phyloP scores from a whole-genome alignment of 2,888 invertebrate genomes.

The Geotrupes spiniger region DNA sequence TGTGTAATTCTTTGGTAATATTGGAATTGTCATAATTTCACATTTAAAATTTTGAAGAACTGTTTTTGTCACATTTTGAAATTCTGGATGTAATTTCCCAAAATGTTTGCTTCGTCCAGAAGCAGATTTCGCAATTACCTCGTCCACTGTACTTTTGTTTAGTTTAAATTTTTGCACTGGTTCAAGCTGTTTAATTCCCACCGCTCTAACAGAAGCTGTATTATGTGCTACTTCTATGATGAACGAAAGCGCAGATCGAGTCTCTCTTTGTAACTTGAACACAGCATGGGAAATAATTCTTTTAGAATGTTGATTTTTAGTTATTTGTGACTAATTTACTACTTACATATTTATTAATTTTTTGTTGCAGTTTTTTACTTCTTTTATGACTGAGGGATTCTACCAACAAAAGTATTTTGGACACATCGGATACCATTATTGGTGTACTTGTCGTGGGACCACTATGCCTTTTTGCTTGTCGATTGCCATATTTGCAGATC shows the following conservation, averaged over 20 bases:
- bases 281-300: too few relatives aligned
- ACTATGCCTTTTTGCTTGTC: too few relatives aligned
- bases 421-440: constrained; percentile 56
- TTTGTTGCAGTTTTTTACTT: constrained; percentile 55
- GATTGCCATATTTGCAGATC: too few relatives aligned
- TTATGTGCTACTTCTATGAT: constrained; percentile 55
- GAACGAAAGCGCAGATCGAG: constrained; percentile 56
- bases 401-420: constrained; percentile 56
- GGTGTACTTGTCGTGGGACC: constrained; percentile 27
- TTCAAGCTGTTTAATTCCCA: constrained; percentile 53
- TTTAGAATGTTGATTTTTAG: too few relatives aligned
- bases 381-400: constrained; percentile 54
- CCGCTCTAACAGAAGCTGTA: constrained; percentile 61
- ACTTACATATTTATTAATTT: constrained; percentile 61
- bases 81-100: constrained; percentile 34
- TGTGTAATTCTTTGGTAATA: constrained; percentile 12
- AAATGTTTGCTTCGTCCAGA: constrained; percentile 27
- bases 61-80: constrained; percentile 33
- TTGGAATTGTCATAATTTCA: constrained; percentile 13
- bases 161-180: constrained; percentile 53
- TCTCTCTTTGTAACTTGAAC: constrained; percentile 48
- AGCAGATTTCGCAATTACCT: constrained; percentile 50
- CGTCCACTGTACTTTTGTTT: constrained; percentile 32
- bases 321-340: neutral
- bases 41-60: constrained; percentile 27